These are phyloP conservation scores for Tenthredo distinguenda DNA, from an alignment of 2,888 invertebrate species.

Conservation along the genomic window DNA sequence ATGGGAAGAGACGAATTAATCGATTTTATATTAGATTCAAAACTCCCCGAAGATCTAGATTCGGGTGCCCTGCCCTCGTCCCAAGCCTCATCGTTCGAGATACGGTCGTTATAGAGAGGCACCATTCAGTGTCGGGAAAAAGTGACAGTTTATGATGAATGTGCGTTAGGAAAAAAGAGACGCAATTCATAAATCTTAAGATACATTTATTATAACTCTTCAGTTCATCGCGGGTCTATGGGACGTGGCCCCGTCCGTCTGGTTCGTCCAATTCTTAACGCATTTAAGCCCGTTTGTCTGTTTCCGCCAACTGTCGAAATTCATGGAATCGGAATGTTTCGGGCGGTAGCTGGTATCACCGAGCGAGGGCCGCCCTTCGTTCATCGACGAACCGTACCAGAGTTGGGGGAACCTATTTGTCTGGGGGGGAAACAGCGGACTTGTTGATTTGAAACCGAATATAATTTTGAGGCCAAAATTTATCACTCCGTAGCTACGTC, in stretches of 20 bases:
- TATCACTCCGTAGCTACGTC: conserved; percentile 26
- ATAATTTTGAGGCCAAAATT: conserved; percentile 31
- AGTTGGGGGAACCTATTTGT: conserved; percentile 27
- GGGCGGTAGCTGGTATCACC: background rate
- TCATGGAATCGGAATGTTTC: conserved; percentile 9
- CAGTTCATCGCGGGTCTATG: background rate
- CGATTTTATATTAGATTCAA: background rate
- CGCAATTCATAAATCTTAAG: conserved; percentile 48
- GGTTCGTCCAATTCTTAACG: background rate
- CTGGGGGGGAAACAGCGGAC: conserved; percentile 21
- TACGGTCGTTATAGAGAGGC: conserved; percentile 32
- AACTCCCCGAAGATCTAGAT: conserved; percentile 7
- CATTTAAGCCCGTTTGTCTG: background rate
- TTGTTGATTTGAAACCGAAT: conserved; percentile 47
- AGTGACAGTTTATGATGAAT: conserved; percentile 42
- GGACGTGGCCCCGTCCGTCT: background rate
- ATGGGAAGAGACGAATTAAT: background rate
- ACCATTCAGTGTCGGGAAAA: background rate
- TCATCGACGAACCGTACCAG: background rate
- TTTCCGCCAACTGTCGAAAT: background rate
- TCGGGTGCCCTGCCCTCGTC: background rate
- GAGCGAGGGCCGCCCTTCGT: background rate
- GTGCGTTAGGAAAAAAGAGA: background rate
- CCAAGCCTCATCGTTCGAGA: background rate
- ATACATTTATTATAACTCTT: conserved; percentile 17